These are phyloP conservation scores for Butastur rufipennis DNA, from an alignment of 2,113 vertebrate genomes.

Conservation along the genomic window DNA sequence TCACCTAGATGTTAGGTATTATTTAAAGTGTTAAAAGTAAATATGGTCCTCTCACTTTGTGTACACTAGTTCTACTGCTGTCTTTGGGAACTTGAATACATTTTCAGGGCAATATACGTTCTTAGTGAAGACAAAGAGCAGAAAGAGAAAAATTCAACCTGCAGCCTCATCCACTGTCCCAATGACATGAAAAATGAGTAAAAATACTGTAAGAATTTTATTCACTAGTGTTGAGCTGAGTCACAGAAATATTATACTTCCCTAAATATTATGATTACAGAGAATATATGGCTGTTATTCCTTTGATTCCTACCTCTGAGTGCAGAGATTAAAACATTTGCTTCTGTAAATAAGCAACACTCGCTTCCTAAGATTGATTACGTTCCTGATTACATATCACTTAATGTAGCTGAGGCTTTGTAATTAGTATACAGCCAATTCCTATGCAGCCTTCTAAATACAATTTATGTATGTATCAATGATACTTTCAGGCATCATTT, in stretches of 20 bases:
- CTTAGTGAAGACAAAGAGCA: neutral
- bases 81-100: neutral
- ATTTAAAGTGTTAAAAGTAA: neutral
- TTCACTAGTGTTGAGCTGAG: neutral
- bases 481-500: neutral
- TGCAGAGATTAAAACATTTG: constrained; percentile 32
- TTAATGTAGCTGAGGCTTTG: neutral
- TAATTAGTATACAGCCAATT: neutral
- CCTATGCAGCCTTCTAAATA: neutral
- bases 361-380: constrained; percentile 29
- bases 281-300: neutral
- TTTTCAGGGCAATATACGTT: neutral
- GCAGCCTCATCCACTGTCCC: neutral
- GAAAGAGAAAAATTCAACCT: neutral
- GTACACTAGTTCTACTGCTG: neutral
- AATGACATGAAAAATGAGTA: neutral
- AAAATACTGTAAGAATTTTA: neutral
- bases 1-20: neutral
- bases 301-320: constrained; percentile 3
- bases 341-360: constrained; percentile 41
- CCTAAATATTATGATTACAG: neutral
- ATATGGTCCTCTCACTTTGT: neutral
- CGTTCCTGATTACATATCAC: neutral
- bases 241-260: neutral
- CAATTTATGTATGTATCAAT: neutral